Evolutionary conservation across 2,797 vertebrate genomes (phyloP).

Genomic region (Sphenopsis melanotis): DNA sequence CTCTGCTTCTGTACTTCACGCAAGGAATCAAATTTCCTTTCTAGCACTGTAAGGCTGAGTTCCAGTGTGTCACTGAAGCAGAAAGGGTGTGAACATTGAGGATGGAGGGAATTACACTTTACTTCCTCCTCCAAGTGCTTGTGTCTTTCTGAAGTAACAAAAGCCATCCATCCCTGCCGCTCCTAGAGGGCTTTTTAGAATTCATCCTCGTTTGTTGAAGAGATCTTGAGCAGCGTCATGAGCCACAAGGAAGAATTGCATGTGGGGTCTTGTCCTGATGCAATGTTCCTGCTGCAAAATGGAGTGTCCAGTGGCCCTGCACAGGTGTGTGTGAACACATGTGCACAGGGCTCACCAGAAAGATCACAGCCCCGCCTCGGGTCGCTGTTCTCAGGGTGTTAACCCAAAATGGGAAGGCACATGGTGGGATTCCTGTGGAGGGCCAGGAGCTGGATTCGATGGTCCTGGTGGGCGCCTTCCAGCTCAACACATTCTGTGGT

Average conservation of each 20-base stretch:
- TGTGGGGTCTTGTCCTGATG: fast-evolving
- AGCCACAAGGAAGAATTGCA: background rate
- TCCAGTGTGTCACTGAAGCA: background rate
- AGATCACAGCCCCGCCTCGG: fast-evolving
- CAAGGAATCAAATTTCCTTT: background rate
- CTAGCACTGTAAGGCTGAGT: background rate
- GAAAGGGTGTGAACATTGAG: background rate
- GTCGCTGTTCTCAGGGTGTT: fast-evolving
- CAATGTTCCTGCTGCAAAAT: fast-evolving
- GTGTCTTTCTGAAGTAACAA: background rate
- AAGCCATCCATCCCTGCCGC: background rate
- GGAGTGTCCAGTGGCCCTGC: fast-evolving
- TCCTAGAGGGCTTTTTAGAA: background rate
- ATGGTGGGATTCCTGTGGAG: background rate
- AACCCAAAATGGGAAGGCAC: fast-evolving
- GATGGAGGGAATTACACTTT: background rate
- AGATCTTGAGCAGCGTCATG: background rate
- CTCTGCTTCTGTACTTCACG: background rate
- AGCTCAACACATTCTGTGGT: background rate
- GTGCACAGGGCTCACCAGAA: fast-evolving
- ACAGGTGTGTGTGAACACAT: fast-evolving
- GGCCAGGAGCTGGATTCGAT: fast-evolving
- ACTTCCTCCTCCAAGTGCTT: background rate
- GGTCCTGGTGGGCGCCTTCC: background rate
- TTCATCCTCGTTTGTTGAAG: fast-evolving